These are phyloP conservation scores for Anarrhichthys ocellatus DNA, from an alignment of 2,113 vertebrate species.

Conservation along the genomic window DNA sequence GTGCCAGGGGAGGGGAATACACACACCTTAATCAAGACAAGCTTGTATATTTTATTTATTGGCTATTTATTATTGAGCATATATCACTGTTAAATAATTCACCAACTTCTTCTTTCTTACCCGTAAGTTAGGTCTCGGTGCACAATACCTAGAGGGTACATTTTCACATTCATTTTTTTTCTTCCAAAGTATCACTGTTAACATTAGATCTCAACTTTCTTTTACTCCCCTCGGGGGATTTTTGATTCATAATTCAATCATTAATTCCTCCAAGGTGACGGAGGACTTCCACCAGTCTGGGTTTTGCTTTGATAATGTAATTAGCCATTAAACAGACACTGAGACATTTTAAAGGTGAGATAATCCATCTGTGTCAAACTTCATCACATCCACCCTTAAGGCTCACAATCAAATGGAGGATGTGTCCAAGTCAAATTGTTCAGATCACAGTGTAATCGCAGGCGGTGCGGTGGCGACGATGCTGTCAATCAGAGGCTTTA, in stretches of 20 bases:
- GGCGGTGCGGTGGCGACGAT: conserved; percentile 1
- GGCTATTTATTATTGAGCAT: conserved; percentile 81
- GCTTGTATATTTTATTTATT: conserved; percentile 81
- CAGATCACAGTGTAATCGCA: conserved; percentile 69
- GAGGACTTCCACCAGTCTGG: conserved; percentile 40
- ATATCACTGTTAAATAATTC: conserved; percentile 78
- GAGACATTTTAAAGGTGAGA: conserved; percentile 69
- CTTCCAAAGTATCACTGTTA: conserved; percentile 62
- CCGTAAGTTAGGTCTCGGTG: conserved; percentile 69
- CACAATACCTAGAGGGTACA: conserved; percentile 67
- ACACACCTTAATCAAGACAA: conserved; percentile 83
- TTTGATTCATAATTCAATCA: conserved; percentile 73
- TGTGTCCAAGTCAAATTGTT: conserved; percentile 65
- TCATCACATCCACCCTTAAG: conserved; percentile 47
- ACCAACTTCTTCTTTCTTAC: conserved; percentile 72
- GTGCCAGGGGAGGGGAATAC: conserved; percentile 72
- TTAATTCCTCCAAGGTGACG: conserved; percentile 72
- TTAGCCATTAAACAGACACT: conserved; percentile 69
- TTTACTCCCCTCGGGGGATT: conserved; percentile 51
- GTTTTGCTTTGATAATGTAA: conserved; percentile 62
- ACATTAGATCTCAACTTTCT: conserved; percentile 76
- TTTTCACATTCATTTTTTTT: conserved; percentile 54
- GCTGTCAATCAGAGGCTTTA: conserved; percentile 62
- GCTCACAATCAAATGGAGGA: conserved; percentile 55
- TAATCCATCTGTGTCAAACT: conserved; percentile 56